A percentile compares a stretch with the other conserved stretches of the same genome.
Conservation (phyloP, 2,888 invertebrate genomes). For the Drosophila infuscata region DNA sequence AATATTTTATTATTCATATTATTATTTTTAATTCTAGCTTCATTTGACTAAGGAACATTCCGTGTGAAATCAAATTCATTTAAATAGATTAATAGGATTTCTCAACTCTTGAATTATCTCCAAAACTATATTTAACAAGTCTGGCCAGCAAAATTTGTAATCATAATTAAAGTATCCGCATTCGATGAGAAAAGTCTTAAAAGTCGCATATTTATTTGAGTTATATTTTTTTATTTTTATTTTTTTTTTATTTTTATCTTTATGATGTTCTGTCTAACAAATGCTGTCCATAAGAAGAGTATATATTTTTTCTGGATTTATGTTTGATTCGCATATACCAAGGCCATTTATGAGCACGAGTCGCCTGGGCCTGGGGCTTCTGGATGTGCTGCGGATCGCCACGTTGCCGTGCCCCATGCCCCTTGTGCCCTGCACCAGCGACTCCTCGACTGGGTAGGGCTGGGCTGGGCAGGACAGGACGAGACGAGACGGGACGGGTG, state of each 20-base stretch:
- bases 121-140: background rate
- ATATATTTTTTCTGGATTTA: background rate
- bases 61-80: background rate
- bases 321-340: background rate
- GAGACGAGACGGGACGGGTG: slow-evolving; percentile 15
- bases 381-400: slow-evolving; percentile 16
- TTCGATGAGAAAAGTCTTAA: background rate
- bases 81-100: background rate
- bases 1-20: background rate
- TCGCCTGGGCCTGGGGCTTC: slow-evolving; percentile 11
- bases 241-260: background rate
- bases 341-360: slow-evolving; percentile 38
- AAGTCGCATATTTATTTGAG: background rate
- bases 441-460: slow-evolving; percentile 20
- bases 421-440: background rate
- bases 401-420: background rate
- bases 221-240: background rate
- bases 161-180: no score
- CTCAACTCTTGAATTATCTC: background rate
- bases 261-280: background rate
- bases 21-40: background rate
- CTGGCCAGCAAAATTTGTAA: background rate
- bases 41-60: background rate
- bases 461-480: background rate
- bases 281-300: background rate